Evolutionary conservation across 2,113 vertebrate genomes (phyloP).

Genomic region (Tonatia bakeri): DNA sequence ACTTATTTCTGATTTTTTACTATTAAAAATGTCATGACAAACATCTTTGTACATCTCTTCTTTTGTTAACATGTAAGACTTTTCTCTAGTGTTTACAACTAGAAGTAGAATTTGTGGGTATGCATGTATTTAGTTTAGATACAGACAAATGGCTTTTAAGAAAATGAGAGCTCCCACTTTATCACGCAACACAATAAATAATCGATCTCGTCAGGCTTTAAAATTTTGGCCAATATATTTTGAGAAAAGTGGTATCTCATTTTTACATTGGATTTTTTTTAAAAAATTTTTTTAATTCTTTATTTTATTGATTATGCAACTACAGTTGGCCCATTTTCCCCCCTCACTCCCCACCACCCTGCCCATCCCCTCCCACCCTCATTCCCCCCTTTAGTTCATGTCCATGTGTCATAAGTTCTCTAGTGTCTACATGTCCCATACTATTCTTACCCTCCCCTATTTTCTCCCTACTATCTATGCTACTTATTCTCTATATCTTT

Average conservation of each 20-base stretch:
- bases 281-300: no score
- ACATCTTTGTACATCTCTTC: neutral
- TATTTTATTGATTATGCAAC: no score
- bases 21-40: neutral
- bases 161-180: neutral
- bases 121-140: neutral
- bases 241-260: neutral
- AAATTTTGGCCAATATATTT: neutral
- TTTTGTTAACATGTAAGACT: neutral
- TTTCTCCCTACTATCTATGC: no score
- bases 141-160: neutral
- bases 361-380: no score
- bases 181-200: neutral
- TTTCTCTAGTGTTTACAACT: neutral
- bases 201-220: neutral
- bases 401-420: no score
- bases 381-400: no score
- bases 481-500: no score
- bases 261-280: constrained; percentile 1
- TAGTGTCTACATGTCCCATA: no score
- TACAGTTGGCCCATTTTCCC: no score
- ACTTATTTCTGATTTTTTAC: neutral
- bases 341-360: no score
- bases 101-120: neutral
- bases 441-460: no score